Base-by-base conservation (phyloP, 2,113 vertebrate species). In the Tupaia tana region DNA sequence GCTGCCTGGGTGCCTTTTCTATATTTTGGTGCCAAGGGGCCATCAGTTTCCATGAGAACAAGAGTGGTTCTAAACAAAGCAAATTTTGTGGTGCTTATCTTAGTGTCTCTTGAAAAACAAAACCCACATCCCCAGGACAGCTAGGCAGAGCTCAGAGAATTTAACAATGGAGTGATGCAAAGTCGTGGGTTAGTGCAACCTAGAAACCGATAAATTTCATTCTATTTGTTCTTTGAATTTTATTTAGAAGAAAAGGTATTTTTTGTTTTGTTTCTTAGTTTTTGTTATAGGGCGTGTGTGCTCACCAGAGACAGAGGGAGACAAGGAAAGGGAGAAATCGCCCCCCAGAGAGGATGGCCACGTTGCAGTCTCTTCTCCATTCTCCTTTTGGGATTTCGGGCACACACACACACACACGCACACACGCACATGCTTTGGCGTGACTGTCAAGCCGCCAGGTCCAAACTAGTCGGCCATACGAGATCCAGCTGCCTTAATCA, bases 11-110 rank as follows among this genome's bases (percentile, higher is more conserved):
- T 86, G 59, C 84, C 95, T 92, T 87, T 80, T 92, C 20, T 91
- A 56, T 80, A 89, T 90, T 96, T 92, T 63, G 90, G 88, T 86
- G 64, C 87, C 75, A 78, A 89, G 66, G 81, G 93, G 73, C 73
- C 70, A 15, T 73, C 84, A 74, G 96, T 97, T 98, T 88, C 97
- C 97, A 98, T 96, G 97, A 97, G 96, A 97, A 98, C 95, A 10
- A 54, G 61, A 80, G 71, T 66, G 66, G 43, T 54, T 95, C 95
- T 22, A 81, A 88, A 94, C 66, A 73, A 84, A 87, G 83, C 0
- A 2, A 77, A 67, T 70, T 81, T 91, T 54, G 52, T 34, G 52
- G 78, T 9, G 29, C 66, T 87, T 75, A 5, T 73, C 75, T 93
- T 61, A 74, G 73, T 80, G 75, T 61, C 58, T 34, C 27, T 4